A percentile compares a stretch with the other conserved stretches of the same genome.
phyloP scores from a whole-genome alignment of 2,888 invertebrate species.

The Mesorhabditis sp. region DNA sequence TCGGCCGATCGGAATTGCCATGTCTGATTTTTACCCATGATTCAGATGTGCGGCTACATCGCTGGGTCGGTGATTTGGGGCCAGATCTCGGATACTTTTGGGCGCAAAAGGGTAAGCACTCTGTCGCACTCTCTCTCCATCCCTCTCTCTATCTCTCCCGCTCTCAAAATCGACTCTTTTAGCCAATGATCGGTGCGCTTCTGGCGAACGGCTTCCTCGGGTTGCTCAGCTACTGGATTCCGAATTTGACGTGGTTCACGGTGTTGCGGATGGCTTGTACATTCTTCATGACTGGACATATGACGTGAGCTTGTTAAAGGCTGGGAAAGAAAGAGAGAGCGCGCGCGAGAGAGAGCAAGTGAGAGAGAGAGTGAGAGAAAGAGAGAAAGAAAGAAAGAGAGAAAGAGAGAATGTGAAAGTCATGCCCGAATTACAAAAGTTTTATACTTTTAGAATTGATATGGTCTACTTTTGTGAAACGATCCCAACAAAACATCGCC shows the following conservation, averaged over 20 bases:
- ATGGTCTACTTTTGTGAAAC: conserved; percentile 4
- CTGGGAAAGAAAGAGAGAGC: no score
- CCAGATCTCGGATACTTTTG: conserved; percentile 6
- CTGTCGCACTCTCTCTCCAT: no score
- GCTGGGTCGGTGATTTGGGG: conserved; percentile 2
- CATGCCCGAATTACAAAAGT: no score
- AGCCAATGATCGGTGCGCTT: background rate
- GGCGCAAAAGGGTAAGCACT: background rate
- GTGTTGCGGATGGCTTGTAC: background rate
- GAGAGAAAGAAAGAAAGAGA: no score
- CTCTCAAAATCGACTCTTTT: no score
- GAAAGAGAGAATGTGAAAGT: no score
- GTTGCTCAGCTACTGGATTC: background rate
- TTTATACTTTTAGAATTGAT: background rate
- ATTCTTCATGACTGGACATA: background rate
- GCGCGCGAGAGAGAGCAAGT: no score
- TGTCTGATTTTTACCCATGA: no score
- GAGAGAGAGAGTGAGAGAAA: no score
- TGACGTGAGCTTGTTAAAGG: background rate
- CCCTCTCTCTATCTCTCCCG: no score
- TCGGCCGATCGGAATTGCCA: no score
- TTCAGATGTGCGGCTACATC: background rate
- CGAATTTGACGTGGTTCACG: background rate
- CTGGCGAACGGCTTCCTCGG: background rate
- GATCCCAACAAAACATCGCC: background rate